These are phyloP conservation scores for Poecilia latipinna DNA, from an alignment of 2,113 vertebrate genomes.

Conservation along the genomic window DNA sequence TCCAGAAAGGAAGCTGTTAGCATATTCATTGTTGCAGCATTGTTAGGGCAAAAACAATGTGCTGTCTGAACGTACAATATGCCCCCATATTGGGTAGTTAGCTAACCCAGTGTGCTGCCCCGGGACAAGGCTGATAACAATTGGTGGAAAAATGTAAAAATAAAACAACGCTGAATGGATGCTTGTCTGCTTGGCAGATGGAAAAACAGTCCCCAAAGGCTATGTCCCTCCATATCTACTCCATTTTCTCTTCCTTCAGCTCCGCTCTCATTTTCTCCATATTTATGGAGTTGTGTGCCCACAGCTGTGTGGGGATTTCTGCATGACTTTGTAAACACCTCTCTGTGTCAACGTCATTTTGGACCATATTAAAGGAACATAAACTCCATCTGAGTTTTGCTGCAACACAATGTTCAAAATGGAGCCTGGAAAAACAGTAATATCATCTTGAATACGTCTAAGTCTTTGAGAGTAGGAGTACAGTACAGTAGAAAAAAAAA, in stretches of 20 bases:
- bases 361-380: conserved; percentile 32
- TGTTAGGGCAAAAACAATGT: conserved; percentile 46
- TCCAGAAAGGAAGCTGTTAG: conserved; percentile 44
- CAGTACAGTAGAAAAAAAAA: background rate
- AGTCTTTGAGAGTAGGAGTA: background rate
- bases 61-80: conserved; percentile 21
- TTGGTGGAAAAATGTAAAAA: conserved; percentile 38
- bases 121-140: conserved; percentile 53
- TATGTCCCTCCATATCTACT: conserved; percentile 11
- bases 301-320: conserved; percentile 44
- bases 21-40: conserved; percentile 43
- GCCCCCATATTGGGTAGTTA: conserved; percentile 39
- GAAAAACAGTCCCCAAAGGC: conserved; percentile 29
- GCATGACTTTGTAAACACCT: conserved; percentile 29
- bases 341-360: conserved; percentile 36
- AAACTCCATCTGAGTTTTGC: conserved; percentile 9
- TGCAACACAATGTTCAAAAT: background rate
- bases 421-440: background rate
- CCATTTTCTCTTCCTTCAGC: background rate
- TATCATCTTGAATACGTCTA: background rate
- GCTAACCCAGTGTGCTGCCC: conserved; percentile 41
- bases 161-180: conserved; percentile 26
- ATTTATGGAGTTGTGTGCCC: conserved; percentile 30
- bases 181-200: conserved; percentile 25
- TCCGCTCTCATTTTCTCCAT: background rate